These are phyloP conservation scores for Pitangus sulphuratus DNA, from an alignment of 2,797 vertebrate species.

Conservation along the genomic window DNA sequence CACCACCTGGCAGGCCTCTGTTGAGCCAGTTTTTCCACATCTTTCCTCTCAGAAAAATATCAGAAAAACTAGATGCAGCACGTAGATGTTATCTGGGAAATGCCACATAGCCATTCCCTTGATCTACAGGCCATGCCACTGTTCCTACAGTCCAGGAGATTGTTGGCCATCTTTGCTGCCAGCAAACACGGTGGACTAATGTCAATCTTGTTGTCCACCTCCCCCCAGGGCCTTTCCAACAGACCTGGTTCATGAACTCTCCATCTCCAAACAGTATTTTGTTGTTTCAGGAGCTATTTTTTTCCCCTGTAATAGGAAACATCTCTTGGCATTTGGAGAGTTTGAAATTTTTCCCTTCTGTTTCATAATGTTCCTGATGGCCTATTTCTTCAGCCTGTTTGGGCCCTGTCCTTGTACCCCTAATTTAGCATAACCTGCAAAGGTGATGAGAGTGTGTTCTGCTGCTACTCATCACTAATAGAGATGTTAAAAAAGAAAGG, in stretches of 20 bases:
- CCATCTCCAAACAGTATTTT: background rate
- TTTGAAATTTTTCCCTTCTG: background rate
- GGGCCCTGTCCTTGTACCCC: background rate
- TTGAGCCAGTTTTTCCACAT: background rate
- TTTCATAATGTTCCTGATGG: background rate
- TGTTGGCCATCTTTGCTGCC: background rate
- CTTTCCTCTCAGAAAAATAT: background rate
- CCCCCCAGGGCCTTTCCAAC: background rate
- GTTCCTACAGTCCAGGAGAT: background rate
- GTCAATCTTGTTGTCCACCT: background rate
- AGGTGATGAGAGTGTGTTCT: background rate
- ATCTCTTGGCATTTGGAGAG: background rate
- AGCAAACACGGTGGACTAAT: background rate
- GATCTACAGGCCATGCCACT: background rate
- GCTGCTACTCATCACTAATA: background rate
- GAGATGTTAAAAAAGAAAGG: background rate
- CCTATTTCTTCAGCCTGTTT: background rate
- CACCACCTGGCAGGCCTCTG: fast-evolving
- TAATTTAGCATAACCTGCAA: background rate
- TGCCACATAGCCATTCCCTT: fast-evolving
- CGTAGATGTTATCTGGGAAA: background rate
- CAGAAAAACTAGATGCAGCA: background rate
- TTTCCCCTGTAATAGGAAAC: background rate
- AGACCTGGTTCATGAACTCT: background rate
- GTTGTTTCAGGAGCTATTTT: fast-evolving